Percentiles rank a stretch among this genome's conserved stretches.
phyloP scores from a whole-genome alignment of 2,113 vertebrate species.

The Bagarius yarrelli region DNA sequence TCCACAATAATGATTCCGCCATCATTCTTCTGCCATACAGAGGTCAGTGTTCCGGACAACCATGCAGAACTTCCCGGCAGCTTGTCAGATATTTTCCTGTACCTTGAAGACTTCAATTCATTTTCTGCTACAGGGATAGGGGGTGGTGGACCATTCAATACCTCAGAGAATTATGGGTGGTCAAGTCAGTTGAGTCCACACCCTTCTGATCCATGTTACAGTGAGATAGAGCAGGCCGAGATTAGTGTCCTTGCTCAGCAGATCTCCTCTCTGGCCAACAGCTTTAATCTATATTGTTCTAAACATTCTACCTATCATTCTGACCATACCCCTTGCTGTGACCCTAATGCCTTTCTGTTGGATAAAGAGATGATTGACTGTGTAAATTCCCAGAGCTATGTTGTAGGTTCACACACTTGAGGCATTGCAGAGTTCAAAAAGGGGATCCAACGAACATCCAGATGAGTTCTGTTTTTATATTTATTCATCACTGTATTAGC shows the following conservation, averaged over 20 bases:
- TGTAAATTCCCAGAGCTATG: slow-evolving; percentile 54
- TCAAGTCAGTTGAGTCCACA: slow-evolving; percentile 52
- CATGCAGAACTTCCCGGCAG: slow-evolving; percentile 52
- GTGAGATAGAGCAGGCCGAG: slow-evolving; percentile 62
- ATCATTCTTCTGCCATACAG: slow-evolving; percentile 51
- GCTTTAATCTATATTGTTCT: slow-evolving; percentile 63
- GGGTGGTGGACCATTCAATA: slow-evolving; percentile 27
- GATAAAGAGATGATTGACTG: slow-evolving; percentile 65
- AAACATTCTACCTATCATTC: slow-evolving; percentile 38
- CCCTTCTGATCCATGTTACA: slow-evolving; percentile 48
- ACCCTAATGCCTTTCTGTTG: slow-evolving; percentile 49
- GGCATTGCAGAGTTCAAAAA: slow-evolving; percentile 43
- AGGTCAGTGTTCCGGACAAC: slow-evolving; percentile 64
- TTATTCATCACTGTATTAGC: slow-evolving; percentile 36
- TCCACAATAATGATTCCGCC: slow-evolving; percentile 37
- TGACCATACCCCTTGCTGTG: neutral
- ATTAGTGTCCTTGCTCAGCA: slow-evolving; percentile 76
- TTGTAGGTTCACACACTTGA: neutral
- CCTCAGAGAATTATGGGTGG: neutral
- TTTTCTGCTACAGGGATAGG: slow-evolving; percentile 46
- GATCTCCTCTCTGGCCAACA: slow-evolving; percentile 76
- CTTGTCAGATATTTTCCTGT: slow-evolving; percentile 55
- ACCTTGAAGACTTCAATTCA: slow-evolving; percentile 59
- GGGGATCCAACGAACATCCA: slow-evolving; percentile 59
- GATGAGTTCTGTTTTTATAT: slow-evolving; percentile 58